Conservation (phyloP, 2,797 vertebrate species). For the Epinephelus coioides region DNA sequence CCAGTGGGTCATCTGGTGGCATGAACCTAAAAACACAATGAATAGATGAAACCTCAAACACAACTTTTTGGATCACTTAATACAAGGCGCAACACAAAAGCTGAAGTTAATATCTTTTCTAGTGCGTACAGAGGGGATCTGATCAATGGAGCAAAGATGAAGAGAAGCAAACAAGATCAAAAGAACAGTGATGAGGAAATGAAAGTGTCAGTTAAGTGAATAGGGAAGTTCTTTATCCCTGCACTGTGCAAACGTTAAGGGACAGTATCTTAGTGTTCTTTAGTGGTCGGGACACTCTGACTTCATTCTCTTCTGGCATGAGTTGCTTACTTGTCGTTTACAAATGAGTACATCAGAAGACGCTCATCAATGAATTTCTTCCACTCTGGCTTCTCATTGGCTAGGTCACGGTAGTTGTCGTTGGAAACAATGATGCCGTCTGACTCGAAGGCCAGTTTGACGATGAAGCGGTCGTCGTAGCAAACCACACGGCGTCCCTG, state of each 20-base stretch:
- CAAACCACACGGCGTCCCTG: slow-evolving; percentile 97
- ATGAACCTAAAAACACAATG: slow-evolving; percentile 89
- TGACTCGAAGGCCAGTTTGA: slow-evolving; percentile 96
- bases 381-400: slow-evolving; percentile 98
- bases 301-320: too few relatives aligned
- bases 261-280: not conserved
- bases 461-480: slow-evolving; percentile 97
- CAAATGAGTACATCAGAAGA: slow-evolving; percentile 98
- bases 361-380: slow-evolving; percentile 98
- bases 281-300: not conserved
- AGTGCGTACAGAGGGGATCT: not conserved
- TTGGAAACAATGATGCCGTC: slow-evolving; percentile 98
- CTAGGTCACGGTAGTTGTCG: slow-evolving; percentile 98
- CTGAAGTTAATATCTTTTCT: not conserved
- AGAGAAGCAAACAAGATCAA: slow-evolving; percentile 20
- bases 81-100: not conserved
- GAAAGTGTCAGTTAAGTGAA: not conserved
- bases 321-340: slow-evolving; percentile 96
- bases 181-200: slow-evolving; percentile 16
- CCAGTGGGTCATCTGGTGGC: slow-evolving; percentile 98
- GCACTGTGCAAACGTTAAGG: not conserved
- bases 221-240: slow-evolving; percentile 11
- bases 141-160: not conserved
- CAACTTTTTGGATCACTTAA: not conserved
- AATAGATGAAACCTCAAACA: slow-evolving; percentile 15